Evolutionary conservation across 2,888 invertebrate genomes (phyloP), one percentile per base, ranked within the genome.

Genomic region (Choristoneura rosaceana): DNA sequence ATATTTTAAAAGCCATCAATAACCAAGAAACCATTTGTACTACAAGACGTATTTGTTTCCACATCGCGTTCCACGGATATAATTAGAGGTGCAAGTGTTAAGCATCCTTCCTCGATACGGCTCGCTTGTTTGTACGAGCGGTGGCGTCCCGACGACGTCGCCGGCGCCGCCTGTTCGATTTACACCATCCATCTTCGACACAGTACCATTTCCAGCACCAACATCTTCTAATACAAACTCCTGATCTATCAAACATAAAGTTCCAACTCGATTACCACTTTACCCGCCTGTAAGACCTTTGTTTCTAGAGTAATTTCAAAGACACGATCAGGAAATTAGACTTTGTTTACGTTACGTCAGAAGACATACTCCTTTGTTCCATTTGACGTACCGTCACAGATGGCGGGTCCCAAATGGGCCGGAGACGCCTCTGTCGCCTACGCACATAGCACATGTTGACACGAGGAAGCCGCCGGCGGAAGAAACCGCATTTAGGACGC

Each of bases 401-500:
- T 87, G 89, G 87, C 81, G 81, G 82, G 80, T 77, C 78, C 82
- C 86, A 88, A 93, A 92, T 87, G 87, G 85, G 74, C 82, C 89
- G 83, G 81, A 79, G 84, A 84, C 84, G 87, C 83, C 85, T 86
- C 82, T 87, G 89, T 90, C 90, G 87, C 87, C 85, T 86, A 82
- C 85, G 84, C 81, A 82, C 84, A 82, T 85, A 85, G 85, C 82
- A 84, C 79, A 83, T 87, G 91, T 90, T 91, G 93, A 92, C 92
- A 92, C 84, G 89, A 90, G 93, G 90, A 90, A 92, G 90, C 87
- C 90, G 87, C 88, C 89, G 88, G 89, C 90, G 90, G 92, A 92
- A 90, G 93, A 92, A 89, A 92, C 92, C 91, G 82, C 93, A 94
- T 93, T 89, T 86, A 88, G 93, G 91, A 87, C 93, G 90, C 83